phyloP scores from a whole-genome alignment of 2,888 invertebrate species.

The Brachypterus glaber region DNA sequence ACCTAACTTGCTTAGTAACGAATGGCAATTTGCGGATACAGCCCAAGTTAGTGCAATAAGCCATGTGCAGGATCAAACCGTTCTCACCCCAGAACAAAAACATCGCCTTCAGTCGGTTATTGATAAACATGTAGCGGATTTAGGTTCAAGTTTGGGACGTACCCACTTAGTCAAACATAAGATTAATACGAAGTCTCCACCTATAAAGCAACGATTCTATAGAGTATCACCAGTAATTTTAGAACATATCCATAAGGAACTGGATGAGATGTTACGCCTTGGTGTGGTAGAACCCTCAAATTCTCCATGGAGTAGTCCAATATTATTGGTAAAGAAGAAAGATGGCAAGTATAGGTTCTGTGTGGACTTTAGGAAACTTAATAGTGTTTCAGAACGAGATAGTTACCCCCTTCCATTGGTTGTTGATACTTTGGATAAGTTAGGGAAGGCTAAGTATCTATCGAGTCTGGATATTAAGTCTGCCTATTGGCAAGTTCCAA shows the following conservation, averaged over 20 bases:
- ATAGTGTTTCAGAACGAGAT: slow-evolving; percentile 23
- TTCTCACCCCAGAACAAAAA: slow-evolving; percentile 1
- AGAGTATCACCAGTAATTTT: too few species aligned
- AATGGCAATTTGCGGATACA: slow-evolving; percentile 8
- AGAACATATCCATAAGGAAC: too few species aligned
- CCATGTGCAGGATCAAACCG: slow-evolving; percentile 5
- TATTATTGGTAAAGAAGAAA: too few species aligned
- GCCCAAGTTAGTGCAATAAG: neutral
- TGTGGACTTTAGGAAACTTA: slow-evolving; percentile 12
- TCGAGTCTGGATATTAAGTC: slow-evolving; percentile 23
- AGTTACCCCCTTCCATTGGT: slow-evolving; percentile 25
- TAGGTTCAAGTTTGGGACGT: too few species aligned
- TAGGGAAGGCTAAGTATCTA: slow-evolving; percentile 23
- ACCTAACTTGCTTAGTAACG: too few species aligned
- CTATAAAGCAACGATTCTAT: too few species aligned
- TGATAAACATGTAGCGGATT: slow-evolving; percentile 1
- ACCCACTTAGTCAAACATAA: too few species aligned
- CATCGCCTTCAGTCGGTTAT: neutral
- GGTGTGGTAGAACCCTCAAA: too few species aligned
- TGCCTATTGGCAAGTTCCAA: slow-evolving; percentile 22
- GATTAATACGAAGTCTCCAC: too few species aligned
- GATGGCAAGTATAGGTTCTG: too few species aligned
- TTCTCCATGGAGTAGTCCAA: too few species aligned
- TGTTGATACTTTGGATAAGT: slow-evolving; percentile 21
- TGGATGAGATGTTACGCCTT: too few species aligned